phyloP scores from a whole-genome alignment of 2,888 invertebrate genomes.

The Athalia cordata region DNA sequence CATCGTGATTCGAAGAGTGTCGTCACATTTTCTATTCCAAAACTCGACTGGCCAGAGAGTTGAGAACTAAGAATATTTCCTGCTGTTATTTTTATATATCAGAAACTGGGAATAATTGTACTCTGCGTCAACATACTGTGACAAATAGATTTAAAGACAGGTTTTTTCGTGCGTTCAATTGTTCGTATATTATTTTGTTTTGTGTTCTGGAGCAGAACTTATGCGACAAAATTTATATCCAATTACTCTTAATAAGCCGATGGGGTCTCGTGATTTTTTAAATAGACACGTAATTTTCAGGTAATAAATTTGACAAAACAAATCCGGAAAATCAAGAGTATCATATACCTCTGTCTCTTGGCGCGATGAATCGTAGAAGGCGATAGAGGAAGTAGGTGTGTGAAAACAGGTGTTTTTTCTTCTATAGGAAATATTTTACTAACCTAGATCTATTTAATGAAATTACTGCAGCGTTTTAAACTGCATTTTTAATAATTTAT shows the following conservation, averaged over 20 bases:
- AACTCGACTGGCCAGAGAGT: background rate
- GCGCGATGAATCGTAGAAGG: no score
- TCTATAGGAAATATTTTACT: slow-evolving; percentile 15
- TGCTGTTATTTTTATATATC: slow-evolving; percentile 32
- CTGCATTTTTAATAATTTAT: slow-evolving; percentile 30
- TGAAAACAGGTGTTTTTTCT: slow-evolving; percentile 6
- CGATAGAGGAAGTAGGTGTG: no score
- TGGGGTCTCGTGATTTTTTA: background rate
- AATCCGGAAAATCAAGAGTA: no score
- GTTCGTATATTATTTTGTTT: slow-evolving; percentile 8
- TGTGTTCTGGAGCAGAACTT: slow-evolving; percentile 46
- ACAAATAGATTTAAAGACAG: slow-evolving; percentile 59
- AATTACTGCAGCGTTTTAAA: slow-evolving; percentile 14
- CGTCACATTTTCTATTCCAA: slow-evolving; percentile 19
- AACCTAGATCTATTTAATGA: slow-evolving; percentile 31
- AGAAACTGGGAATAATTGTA: slow-evolving; percentile 50
- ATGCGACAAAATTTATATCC: slow-evolving; percentile 14
- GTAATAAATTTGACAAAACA: background rate
- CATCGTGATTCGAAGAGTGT: slow-evolving; percentile 15
- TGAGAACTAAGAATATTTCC: background rate
- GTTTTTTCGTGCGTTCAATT: slow-evolving; percentile 38
- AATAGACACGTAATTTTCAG: background rate
- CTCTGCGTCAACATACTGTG: slow-evolving; percentile 52
- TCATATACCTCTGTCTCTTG: no score
- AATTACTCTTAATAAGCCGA: slow-evolving; percentile 3